These are phyloP conservation scores for Dicyrtomina minuta DNA, from an alignment of 2,888 invertebrate species.

Conservation along the genomic window DNA sequence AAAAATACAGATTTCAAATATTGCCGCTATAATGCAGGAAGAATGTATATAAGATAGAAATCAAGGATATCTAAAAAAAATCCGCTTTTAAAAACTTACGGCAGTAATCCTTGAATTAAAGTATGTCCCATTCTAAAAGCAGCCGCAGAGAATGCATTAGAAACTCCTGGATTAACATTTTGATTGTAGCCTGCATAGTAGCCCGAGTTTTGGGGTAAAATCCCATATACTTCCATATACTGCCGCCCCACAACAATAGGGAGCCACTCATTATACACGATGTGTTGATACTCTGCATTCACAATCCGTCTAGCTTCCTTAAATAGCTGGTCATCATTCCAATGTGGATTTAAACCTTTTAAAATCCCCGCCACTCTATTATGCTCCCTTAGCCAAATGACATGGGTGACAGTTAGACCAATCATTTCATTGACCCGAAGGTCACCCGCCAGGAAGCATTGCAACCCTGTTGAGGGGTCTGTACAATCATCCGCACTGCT, in stretches of 20 bases:
- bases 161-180: slow-evolving; percentile 54
- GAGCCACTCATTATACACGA: slow-evolving; percentile 51
- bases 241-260: slow-evolving; percentile 48
- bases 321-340: slow-evolving; percentile 49
- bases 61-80: too few relatives aligned
- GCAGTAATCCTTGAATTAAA: slow-evolving; percentile 44
- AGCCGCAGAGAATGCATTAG: slow-evolving; percentile 56
- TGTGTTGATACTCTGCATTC: slow-evolving; percentile 49
- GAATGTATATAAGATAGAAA: too few relatives aligned
- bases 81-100: too few relatives aligned
- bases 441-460: slow-evolving; percentile 48
- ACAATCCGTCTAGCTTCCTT: slow-evolving; percentile 41
- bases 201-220: slow-evolving; percentile 52
- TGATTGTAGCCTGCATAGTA: slow-evolving; percentile 55
- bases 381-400: slow-evolving; percentile 50
- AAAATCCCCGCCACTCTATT: slow-evolving; percentile 46
- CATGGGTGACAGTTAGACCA: slow-evolving; percentile 45
- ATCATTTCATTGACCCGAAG: slow-evolving; percentile 50
- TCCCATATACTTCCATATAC: slow-evolving; percentile 52
- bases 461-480: slow-evolving; percentile 16
- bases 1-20: too few relatives aligned
- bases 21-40: too few relatives aligned
- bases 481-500: slow-evolving; percentile 35
- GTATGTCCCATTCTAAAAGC: slow-evolving; percentile 55
- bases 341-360: slow-evolving; percentile 39